These are phyloP conservation scores for Thymelicus acteon DNA, from an alignment of 2,888 invertebrate genomes.

Conservation along the genomic window DNA sequence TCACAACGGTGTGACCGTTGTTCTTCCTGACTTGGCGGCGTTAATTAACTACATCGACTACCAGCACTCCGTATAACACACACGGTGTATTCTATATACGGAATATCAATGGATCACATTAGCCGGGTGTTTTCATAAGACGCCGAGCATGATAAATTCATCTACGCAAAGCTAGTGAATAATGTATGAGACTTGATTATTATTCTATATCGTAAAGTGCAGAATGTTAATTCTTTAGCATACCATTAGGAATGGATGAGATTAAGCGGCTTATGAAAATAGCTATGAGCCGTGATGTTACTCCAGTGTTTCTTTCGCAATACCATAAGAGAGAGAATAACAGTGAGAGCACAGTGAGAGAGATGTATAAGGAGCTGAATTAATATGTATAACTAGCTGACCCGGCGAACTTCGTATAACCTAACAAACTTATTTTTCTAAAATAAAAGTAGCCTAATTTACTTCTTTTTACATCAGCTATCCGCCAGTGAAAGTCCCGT, in stretches of 20 bases:
- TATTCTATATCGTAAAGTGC: slow-evolving; percentile 17
- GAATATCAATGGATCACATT: slow-evolving; percentile 10
- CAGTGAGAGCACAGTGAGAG: neutral
- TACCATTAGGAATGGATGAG: slow-evolving; percentile 7
- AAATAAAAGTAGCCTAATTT: too few species aligned
- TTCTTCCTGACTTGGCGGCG: too few species aligned
- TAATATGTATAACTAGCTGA: too few species aligned
- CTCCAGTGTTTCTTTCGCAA: neutral
- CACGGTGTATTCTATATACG: slow-evolving; percentile 7
- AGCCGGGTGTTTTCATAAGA: slow-evolving; percentile 19
- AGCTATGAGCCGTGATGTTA: neutral
- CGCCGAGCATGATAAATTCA: slow-evolving; percentile 16
- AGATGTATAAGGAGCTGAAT: too few species aligned
- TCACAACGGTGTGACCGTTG: too few species aligned
- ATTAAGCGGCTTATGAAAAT: slow-evolving; percentile 2
- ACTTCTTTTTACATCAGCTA: too few species aligned
- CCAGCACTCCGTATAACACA: neutral
- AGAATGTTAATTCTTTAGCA: slow-evolving; percentile 17
- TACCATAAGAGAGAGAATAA: neutral
- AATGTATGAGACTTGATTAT: slow-evolving; percentile 23
- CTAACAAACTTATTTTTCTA: too few species aligned
- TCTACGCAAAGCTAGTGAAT: slow-evolving; percentile 21
- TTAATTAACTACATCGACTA: neutral
- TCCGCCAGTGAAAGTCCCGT: too few species aligned
- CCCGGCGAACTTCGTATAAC: too few species aligned